Base-by-base conservation (phyloP, 2,797 vertebrate genomes). In the Leuciscus waleckii region DNA sequence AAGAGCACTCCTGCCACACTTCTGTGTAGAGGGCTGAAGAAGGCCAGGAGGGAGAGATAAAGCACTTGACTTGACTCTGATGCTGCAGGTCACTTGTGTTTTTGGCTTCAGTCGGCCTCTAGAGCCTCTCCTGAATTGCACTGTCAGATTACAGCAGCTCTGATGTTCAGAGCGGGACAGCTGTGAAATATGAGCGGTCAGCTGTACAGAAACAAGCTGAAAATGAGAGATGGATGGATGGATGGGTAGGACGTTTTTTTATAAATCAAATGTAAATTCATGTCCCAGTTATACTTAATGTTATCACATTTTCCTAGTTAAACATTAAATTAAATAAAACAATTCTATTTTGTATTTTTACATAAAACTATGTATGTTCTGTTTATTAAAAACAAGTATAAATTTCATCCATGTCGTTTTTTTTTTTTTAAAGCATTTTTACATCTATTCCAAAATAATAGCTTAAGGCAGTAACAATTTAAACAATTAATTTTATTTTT, bases 41-140 rank as follows among this genome's bases (percentile, higher is more conserved):
- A 63, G 65, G 26, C 75, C 83, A 79, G 51, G 51, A 49, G 83
- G 83, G 65, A 85, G 67, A 85, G 76, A 85, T 85, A 85, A 85
- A 79, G 83, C 63, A 56, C 79, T 69, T 68, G 83, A 84, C 83
- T 71, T 84, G 76, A 85, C 75, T 85, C 39, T 1, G 39, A 65
- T 46, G 68, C 76, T 85, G 76, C 83, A 85, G 83, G 76, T 79
- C 76, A 85, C 51, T 71, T 79, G 76, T 85, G 76, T 71, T 79
- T 84, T 85, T 71, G 83, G 56, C 83, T 79, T 23, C 3, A 35
- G 54, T 79, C 46, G 67, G 76, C 68, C 83, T 79, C 76, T 73
- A 61, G 76, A 85, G 83, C 23, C 68, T 35, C 29, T 63, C 54
- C 29, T 73, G 65, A 85, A 71, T 63, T 32, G 16, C 23, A 41